Conservation (phyloP, 2,797 vertebrate genomes). For the Delichon dasypus region DNA sequence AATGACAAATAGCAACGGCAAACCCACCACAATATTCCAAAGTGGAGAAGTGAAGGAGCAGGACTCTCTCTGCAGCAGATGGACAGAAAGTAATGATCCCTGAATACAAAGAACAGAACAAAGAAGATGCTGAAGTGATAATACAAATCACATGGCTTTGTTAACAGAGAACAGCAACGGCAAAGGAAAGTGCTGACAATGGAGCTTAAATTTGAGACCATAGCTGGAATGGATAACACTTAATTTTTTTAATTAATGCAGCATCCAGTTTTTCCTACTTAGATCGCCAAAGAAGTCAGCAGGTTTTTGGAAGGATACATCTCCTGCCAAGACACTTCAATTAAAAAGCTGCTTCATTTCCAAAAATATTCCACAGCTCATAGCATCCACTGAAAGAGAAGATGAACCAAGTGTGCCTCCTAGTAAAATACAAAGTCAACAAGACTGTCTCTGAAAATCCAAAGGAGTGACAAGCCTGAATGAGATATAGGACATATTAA, state of each 20-base stretch:
- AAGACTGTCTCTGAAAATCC: neutral
- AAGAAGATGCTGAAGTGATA: neutral
- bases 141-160: neutral
- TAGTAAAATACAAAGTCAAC: neutral
- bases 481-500: neutral
- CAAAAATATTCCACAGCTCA: neutral
- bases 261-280: neutral
- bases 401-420: neutral
- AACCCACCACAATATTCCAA: neutral
- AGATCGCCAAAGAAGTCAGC: neutral
- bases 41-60: neutral
- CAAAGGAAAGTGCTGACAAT: neutral
- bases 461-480: neutral
- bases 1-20: neutral
- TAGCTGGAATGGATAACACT: neutral
- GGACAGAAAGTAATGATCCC: neutral
- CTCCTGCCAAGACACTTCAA: neutral
- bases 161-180: neutral
- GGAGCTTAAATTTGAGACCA: neutral
- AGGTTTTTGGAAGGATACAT: neutral
- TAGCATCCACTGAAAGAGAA: neutral
- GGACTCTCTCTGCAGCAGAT: neutral
- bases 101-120: neutral
- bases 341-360: slow-evolving; percentile 11
- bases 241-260: neutral